Evolutionary conservation across 2,797 vertebrate species (phyloP).

Genomic region (Lepilemur septentrionalis): DNA sequence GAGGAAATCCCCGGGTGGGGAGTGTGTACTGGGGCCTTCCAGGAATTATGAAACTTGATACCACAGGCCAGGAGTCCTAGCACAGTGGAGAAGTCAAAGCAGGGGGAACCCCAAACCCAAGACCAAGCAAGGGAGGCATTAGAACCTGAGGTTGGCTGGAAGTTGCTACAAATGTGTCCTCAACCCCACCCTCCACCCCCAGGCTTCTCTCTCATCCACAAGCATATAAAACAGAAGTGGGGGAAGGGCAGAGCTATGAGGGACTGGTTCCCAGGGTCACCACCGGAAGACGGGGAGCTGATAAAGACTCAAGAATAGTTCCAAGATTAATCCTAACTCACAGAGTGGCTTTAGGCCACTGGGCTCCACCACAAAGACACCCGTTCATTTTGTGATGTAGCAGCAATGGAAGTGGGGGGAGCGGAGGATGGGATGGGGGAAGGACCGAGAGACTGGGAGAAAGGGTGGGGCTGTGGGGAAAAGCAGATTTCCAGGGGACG

Average conservation of each 20-base stretch:
- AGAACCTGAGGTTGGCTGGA: not conserved
- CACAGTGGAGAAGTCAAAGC: slow-evolving; percentile 9
- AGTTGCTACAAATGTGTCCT: not conserved
- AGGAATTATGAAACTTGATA: slow-evolving; percentile 80
- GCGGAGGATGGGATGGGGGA: not conserved
- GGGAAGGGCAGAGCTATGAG: not conserved
- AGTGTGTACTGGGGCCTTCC: slow-evolving; percentile 72
- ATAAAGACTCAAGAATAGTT: not conserved
- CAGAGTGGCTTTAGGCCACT: not conserved
- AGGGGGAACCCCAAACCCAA: slow-evolving; percentile 55
- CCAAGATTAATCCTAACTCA: not conserved
- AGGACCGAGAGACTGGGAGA: not conserved
- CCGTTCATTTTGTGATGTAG: not conserved
- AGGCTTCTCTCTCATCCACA: not conserved
- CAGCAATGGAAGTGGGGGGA: not conserved
- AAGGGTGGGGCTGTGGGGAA: slow-evolving; percentile 6
- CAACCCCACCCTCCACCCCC: not conserved
- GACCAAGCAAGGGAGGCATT: not conserved
- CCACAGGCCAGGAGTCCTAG: slow-evolving; percentile 21
- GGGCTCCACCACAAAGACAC: not conserved
- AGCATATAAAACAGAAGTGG: not conserved
- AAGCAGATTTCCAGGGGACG: slow-evolving; percentile 16
- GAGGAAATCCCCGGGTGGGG: slow-evolving; percentile 79
- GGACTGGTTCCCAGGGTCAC: not conserved
- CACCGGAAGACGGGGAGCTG: not conserved